Evolutionary conservation across 1,140 invertebrate species (phyloP).

Genomic region (Dryas iulia): DNA sequence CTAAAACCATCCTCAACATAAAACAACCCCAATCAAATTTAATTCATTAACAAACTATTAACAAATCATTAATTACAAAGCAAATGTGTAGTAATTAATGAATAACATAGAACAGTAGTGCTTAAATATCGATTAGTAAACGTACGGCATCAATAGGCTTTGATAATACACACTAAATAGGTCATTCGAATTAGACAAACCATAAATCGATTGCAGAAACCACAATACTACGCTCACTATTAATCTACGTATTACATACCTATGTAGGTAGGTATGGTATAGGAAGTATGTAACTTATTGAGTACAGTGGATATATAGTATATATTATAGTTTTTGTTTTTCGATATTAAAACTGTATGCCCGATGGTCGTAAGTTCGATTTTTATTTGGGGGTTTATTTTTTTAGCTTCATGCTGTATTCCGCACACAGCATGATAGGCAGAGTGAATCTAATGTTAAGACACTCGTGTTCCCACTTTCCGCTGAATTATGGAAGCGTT

Average conservation of each 20-base stretch:
- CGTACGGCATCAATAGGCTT: not conserved
- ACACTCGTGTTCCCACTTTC: too few relatives aligned
- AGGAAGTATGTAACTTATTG: not conserved
- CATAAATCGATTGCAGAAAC: slow-evolving; percentile 1
- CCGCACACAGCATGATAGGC: too few relatives aligned
- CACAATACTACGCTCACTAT: not conserved
- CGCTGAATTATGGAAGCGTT: too few relatives aligned
- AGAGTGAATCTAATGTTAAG: too few relatives aligned
- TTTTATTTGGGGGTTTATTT: too few relatives aligned
- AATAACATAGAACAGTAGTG: not conserved
- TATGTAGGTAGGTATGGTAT: not conserved
- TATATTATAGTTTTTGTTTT: too few relatives aligned
- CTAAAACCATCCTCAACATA: not conserved
- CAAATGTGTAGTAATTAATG: not conserved
- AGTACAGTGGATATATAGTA: not conserved
- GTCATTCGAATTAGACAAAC: not conserved
- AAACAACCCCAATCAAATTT: not conserved
- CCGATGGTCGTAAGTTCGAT: too few relatives aligned
- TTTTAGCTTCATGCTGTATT: too few relatives aligned
- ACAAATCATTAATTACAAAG: not conserved
- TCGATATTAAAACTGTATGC: too few relatives aligned
- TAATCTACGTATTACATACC: not conserved
- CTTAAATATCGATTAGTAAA: not conserved
- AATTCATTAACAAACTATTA: not conserved
- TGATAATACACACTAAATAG: not conserved